Evolutionary conservation across 2,797 vertebrate genomes (phyloP).

Genomic region (Cryptoblepharus egeriae): DNA sequence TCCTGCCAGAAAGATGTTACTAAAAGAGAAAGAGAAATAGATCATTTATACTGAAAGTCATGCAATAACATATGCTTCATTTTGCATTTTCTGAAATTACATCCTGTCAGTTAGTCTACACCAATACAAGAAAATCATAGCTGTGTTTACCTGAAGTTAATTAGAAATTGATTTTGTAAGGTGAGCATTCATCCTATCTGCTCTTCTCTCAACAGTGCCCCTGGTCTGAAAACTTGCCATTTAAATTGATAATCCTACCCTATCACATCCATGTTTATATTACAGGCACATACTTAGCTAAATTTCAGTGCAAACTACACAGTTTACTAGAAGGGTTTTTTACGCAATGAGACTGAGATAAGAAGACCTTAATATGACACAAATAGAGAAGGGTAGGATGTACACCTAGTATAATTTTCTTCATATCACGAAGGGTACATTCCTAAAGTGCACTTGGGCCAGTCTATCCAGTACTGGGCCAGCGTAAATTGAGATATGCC

Average conservation of each 20-base stretch:
- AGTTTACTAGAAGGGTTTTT: not conserved
- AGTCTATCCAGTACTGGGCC: too few species aligned
- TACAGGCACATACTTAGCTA: not conserved
- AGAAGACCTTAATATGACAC: not conserved
- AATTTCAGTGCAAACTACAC: not conserved
- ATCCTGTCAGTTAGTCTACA: not conserved
- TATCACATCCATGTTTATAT: not conserved
- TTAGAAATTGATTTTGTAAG: constrained; percentile 12
- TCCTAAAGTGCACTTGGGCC: too few species aligned
- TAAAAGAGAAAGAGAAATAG: not conserved
- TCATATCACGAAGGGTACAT: too few species aligned
- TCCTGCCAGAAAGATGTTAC: not conserved
- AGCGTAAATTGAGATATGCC: too few species aligned
- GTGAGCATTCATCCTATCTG: not conserved
- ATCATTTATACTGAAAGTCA: not conserved
- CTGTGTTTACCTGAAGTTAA: not conserved
- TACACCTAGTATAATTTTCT: not conserved
- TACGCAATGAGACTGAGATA: not conserved
- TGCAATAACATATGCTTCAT: not conserved
- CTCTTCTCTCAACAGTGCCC: not conserved
- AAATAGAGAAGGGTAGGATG: too few species aligned
- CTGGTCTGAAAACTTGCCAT: not conserved
- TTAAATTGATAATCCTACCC: not conserved
- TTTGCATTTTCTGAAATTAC: not conserved
- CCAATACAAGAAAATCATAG: not conserved